A percentile compares a stretch with the other conserved stretches of the same genome.
Conservation (phyloP, 2,797 vertebrate species). For the Eutrigla gurnardus region DNA sequence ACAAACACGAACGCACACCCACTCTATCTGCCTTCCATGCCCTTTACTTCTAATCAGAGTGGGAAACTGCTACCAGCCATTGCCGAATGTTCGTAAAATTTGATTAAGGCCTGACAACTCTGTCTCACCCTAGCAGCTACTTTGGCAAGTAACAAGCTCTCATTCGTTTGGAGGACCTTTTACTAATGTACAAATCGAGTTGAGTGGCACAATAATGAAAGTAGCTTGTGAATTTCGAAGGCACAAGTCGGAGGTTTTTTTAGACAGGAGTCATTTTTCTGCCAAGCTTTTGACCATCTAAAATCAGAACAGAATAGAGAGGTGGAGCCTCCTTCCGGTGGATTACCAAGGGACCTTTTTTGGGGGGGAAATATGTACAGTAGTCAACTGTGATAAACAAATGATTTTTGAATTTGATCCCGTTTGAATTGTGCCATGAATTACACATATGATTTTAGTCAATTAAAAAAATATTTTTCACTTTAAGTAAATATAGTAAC, state of each 20-base stretch:
- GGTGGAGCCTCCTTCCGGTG: too few species aligned
- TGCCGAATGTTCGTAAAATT: conserved; percentile 64
- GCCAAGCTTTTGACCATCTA: too few species aligned
- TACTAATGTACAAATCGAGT: conserved; percentile 30
- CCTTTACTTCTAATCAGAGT: conserved; percentile 49
- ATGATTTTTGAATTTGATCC: too few species aligned
- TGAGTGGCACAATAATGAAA: conserved; percentile 46
- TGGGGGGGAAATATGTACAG: too few species aligned
- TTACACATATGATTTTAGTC: too few species aligned
- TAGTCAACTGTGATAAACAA: too few species aligned
- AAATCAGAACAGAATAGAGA: neutral
- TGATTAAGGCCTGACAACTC: conserved; percentile 64
- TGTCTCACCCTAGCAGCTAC: conserved; percentile 37
- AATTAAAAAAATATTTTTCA: too few species aligned
- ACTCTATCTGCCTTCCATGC: conserved; percentile 45
- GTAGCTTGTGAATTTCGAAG: conserved; percentile 16
- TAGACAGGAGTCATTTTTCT: too few species aligned
- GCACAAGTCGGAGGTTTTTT: neutral
- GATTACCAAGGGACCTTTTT: too few species aligned
- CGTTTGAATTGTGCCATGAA: too few species aligned
- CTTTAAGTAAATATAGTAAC: too few species aligned
- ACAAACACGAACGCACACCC: conserved; percentile 54
- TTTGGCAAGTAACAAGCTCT: conserved; percentile 25
- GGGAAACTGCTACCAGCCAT: conserved; percentile 59
- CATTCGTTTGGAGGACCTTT: conserved; percentile 31